phyloP scores from a whole-genome alignment of 1,140 invertebrate genomes.

The Pogonomyrmex barbatus region DNA sequence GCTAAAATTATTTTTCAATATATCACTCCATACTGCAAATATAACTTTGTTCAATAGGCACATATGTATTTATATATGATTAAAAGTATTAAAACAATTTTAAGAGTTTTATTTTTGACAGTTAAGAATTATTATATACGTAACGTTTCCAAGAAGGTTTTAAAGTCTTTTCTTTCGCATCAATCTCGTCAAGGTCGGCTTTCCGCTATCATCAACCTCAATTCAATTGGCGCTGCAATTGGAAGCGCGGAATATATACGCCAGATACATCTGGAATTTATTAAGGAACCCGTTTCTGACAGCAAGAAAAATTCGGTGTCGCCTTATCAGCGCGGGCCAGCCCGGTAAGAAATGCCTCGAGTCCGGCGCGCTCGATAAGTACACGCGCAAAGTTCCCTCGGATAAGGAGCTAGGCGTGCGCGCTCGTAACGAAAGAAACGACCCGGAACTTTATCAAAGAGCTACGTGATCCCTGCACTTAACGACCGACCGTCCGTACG shows the following conservation, averaged over 20 bases:
- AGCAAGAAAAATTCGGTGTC: slow-evolving; percentile 64
- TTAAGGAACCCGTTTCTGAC: slow-evolving; percentile 51
- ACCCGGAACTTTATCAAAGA: slow-evolving; percentile 76
- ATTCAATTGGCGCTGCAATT: not conserved
- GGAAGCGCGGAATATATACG: slow-evolving; percentile 15
- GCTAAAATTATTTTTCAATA: not conserved
- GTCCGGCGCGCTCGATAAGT: slow-evolving; percentile 61
- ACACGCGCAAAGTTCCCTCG: slow-evolving; percentile 68
- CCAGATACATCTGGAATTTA: slow-evolving; percentile 24
- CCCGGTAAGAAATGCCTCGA: slow-evolving; percentile 47
- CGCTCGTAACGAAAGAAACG: slow-evolving; percentile 76
- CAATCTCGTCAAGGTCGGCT: not conserved
- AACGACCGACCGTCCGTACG: slow-evolving; percentile 68
- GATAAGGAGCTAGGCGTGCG: slow-evolving; percentile 68
- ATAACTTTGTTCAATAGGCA: not conserved
- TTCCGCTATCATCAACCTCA: not conserved
- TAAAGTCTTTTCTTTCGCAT: not conserved
- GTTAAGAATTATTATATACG: not conserved
- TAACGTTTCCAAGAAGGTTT: not conserved
- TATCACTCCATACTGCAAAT: not conserved
- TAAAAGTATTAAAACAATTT: not conserved
- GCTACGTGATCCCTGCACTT: slow-evolving; percentile 76
- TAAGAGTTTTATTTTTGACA: slow-evolving; percentile 1
- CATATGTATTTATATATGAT: not conserved
- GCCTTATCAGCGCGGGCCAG: slow-evolving; percentile 70